Evolutionary conservation across 2,888 invertebrate species (phyloP).

Genomic region (Crepidodera aurea): DNA sequence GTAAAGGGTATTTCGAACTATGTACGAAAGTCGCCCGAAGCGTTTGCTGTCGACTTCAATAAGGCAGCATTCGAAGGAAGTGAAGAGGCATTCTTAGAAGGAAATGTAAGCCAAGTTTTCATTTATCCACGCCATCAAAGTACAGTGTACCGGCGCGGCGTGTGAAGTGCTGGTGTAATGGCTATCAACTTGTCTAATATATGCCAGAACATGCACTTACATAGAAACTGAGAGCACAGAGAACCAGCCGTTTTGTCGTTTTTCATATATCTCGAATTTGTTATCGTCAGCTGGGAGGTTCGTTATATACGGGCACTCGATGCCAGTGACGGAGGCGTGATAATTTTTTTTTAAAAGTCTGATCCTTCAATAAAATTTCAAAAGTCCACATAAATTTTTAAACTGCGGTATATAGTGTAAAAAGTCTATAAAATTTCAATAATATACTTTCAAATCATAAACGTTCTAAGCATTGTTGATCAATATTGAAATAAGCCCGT

Average conservation of each 20-base stretch:
- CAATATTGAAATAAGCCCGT: too few relatives aligned
- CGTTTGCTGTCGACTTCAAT: conserved; percentile 5
- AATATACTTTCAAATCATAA: too few relatives aligned
- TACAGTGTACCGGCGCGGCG: conserved; percentile 19
- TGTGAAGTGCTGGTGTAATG: conserved; percentile 39
- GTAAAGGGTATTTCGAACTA: too few relatives aligned
- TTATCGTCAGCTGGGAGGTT: conserved; percentile 33
- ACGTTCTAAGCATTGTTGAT: too few relatives aligned
- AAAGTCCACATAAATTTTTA: too few relatives aligned
- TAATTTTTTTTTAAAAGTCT: too few relatives aligned
- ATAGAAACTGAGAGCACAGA: conserved; percentile 38
- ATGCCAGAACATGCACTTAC: conserved; percentile 49
- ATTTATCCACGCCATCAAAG: conserved; percentile 32
- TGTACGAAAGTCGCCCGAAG: neutral
- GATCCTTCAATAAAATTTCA: too few relatives aligned
- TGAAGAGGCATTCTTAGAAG: conserved; percentile 14
- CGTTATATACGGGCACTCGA: conserved; percentile 10
- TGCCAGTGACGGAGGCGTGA: neutral
- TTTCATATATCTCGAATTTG: conserved; percentile 39
- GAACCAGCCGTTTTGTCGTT: conserved; percentile 39
- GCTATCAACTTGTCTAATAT: conserved; percentile 44
- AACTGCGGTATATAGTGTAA: too few relatives aligned
- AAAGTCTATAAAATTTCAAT: too few relatives aligned
- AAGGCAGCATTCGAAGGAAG: conserved; percentile 12
- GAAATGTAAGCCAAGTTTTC: conserved; percentile 32